Conservation (phyloP, 1,140 invertebrate genomes). For the Eulimnadia texana region DNA sequence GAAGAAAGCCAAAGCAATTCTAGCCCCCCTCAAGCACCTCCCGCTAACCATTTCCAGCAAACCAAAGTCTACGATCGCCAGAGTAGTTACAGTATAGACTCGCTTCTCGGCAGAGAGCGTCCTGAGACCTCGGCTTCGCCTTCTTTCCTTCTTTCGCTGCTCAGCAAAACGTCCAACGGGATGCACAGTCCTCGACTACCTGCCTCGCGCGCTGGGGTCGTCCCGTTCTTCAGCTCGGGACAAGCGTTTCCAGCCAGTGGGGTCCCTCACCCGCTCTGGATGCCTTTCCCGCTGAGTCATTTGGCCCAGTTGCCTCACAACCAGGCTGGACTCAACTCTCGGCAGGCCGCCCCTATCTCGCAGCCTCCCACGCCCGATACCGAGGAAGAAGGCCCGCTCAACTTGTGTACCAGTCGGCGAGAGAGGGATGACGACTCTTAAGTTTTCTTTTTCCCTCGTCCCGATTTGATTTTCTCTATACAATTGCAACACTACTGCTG, state of each 20-base stretch:
- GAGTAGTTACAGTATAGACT: slow-evolving; percentile 16
- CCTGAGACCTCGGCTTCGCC: neutral
- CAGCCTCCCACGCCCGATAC: neutral
- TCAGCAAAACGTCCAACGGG: slow-evolving; percentile 1
- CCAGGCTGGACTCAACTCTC: slow-evolving; percentile 1
- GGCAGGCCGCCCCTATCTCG: neutral
- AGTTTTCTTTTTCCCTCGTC: neutral
- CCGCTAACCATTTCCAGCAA: slow-evolving; percentile 1
- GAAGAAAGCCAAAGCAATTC: slow-evolving; percentile 14
- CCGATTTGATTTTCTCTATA: too few relatives aligned
- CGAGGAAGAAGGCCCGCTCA: slow-evolving; percentile 6
- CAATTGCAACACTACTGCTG: neutral
- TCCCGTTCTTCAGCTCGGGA: neutral
- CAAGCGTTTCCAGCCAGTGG: neutral
- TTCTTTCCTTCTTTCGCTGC: slow-evolving; percentile 4
- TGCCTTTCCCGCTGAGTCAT: neutral
- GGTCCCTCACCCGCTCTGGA: neutral
- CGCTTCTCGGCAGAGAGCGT: slow-evolving; percentile 10
- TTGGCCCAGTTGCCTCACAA: neutral
- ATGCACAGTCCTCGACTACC: neutral
- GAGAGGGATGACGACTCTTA: neutral
- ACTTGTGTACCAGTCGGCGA: slow-evolving; percentile 3
- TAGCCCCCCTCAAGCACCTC: slow-evolving; percentile 4
- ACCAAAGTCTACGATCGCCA: slow-evolving; percentile 14
- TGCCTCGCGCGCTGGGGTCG: neutral